phyloP scores from a whole-genome alignment of 2,888 invertebrate species.

The Nomada lathburiana region DNA sequence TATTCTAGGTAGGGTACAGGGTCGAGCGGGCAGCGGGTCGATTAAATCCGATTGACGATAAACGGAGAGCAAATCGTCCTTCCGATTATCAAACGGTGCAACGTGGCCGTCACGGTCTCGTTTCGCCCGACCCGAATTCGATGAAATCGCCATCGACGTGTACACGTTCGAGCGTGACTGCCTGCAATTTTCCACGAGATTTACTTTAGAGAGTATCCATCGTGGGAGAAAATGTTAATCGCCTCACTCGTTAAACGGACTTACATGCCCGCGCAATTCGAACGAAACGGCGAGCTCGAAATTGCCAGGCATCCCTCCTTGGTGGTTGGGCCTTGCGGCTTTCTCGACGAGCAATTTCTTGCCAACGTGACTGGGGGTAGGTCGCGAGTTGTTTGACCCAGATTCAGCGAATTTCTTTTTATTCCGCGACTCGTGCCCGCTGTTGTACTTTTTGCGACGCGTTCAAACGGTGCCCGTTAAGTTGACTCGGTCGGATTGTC shows the following conservation, averaged over 20 bases:
- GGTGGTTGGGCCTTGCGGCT: neutral
- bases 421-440: neutral
- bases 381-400: constrained; percentile 43
- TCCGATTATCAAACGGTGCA: constrained; percentile 4
- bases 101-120: constrained; percentile 41
- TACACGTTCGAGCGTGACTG: constrained; percentile 47
- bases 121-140: constrained; percentile 58
- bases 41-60: neutral
- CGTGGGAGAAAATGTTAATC: constrained; percentile 37
- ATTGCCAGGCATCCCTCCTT: neutral
- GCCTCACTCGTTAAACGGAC: constrained; percentile 4
- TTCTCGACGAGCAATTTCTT: constrained; percentile 21
- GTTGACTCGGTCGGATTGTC: no score
- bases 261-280: no score
- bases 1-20: no score
- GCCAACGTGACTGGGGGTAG: constrained; percentile 10
- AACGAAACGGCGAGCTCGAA: neutral
- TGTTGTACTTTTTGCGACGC: neutral
- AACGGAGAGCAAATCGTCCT: neutral
- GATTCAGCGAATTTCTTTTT: constrained; percentile 34
- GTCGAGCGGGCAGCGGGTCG: neutral
- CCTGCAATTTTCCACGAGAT: constrained; percentile 40
- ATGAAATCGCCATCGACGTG: constrained; percentile 23
- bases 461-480: neutral
- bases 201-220: constrained; percentile 37